Conservation (phyloP, 2,888 invertebrate species). For the Megaustenia siamemsis region DNA sequence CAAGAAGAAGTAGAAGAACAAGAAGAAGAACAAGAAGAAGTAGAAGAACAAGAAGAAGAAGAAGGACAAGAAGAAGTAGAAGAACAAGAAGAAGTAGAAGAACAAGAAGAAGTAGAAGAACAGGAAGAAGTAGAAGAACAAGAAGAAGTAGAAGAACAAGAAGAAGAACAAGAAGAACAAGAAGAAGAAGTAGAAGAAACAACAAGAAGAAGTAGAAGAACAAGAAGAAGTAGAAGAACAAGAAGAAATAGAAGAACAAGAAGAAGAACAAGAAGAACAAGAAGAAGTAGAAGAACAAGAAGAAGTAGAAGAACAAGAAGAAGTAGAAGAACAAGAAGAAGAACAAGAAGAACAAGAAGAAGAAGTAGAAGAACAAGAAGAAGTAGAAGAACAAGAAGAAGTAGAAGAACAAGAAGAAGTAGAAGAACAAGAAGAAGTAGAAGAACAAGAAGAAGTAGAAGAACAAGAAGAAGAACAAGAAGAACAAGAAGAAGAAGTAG, state of each 20-base stretch:
- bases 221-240: not conserved
- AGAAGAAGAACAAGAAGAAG: not conserved
- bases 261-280: not conserved
- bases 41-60: conserved; percentile 7
- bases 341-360: not conserved
- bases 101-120: conserved; percentile 3
- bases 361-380: not conserved
- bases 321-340: not conserved
- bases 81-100: not conserved
- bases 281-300: not conserved
- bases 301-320: conserved; percentile 3
- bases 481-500: conserved; percentile 4
- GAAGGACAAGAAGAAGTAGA: not conserved
- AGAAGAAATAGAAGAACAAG: not conserved
- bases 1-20: not conserved
- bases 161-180: not conserved
- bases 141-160: no score
- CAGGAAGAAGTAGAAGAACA: not conserved
- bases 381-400: conserved; percentile 9
- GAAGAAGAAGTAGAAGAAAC: not conserved
- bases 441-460: conserved; percentile 24
- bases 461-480: not conserved
- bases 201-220: not conserved
- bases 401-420: conserved; percentile 5
- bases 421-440: conserved; percentile 9